A percentile compares a stretch with the other conserved stretches of the same genome.
Evolutionary conservation across 1,140 invertebrate species (phyloP).

Genomic region (Ooceraea biroi): DNA sequence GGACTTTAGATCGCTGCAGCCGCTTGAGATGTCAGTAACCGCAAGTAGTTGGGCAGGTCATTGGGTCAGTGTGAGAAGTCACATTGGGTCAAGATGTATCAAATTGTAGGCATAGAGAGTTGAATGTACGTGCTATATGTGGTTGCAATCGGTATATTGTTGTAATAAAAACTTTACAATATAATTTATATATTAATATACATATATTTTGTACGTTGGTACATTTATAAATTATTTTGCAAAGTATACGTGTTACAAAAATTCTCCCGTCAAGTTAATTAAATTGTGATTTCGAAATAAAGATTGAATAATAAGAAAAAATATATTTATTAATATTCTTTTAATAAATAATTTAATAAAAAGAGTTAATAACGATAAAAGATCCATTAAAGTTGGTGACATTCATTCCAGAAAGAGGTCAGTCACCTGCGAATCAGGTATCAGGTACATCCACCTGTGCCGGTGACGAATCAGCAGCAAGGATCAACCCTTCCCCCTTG

Average conservation of each 20-base stretch:
- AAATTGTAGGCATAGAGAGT: conserved; percentile 2
- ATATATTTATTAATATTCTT: not conserved
- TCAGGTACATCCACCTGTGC: conserved; percentile 31
- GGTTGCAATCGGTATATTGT: too few relatives aligned
- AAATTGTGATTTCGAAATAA: not conserved
- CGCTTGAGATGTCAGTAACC: conserved; percentile 79
- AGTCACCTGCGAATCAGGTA: not conserved
- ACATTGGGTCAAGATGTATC: conserved; percentile 74
- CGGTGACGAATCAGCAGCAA: conserved; percentile 42
- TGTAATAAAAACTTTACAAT: too few relatives aligned
- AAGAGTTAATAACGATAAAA: not conserved
- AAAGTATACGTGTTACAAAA: not conserved
- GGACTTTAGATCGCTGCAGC: conserved; percentile 66
- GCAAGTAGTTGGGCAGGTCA: conserved; percentile 80
- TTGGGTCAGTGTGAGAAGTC: conserved; percentile 74
- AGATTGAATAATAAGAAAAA: not conserved
- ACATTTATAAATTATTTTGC: not conserved
- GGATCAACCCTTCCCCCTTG: conserved; percentile 61
- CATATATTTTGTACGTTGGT: not conserved
- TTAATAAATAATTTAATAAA: too few relatives aligned
- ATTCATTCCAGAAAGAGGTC: not conserved
- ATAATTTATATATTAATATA: not conserved
- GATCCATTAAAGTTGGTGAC: not conserved
- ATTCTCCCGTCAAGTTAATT: not conserved
- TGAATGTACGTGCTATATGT: too few relatives aligned